phyloP scores from a whole-genome alignment of 2,113 vertebrate genomes.

The Felis catus region F.catus_Fca126_mat1.0 CM031413.1:66519001-66519500 shows the following conservation, averaged over 20 bases:
- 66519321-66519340: no score
- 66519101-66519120: not conserved
- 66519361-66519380: no score
- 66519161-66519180: not conserved
- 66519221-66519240: not conserved
- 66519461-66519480: no score
- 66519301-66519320: no score
- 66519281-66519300: no score
- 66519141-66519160: not conserved
- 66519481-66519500: no score
- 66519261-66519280: not conserved
- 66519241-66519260: no score
- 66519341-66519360: no score
- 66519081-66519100: not conserved
- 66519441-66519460: no score
- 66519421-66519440: no score
- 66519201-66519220: not conserved
- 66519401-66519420: accelerated
- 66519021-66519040: not conserved
- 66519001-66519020: not conserved
- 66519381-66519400: no score
- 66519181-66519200: no score
- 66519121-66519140: not conserved
- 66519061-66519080: not conserved
- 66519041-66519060: not conserved